Conservation (phyloP, 2,888 invertebrate species). For the Latheticus oryzae region DNA sequence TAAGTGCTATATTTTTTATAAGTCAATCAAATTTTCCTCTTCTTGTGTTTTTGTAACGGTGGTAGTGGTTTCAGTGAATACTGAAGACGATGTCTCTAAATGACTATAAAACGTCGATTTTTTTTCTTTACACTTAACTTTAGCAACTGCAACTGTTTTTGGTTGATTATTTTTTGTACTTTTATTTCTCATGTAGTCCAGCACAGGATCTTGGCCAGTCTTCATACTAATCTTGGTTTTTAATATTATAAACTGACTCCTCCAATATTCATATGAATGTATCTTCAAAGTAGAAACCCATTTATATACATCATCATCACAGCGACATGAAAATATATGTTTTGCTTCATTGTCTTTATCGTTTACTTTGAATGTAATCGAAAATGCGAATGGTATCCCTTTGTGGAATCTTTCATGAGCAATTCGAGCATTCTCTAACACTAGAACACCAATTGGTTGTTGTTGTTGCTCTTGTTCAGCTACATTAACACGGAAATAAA, state of each 20-base stretch:
- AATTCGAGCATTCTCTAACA: conserved; percentile 79
- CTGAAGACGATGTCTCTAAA: conserved; percentile 50
- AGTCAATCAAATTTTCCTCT: conserved; percentile 56
- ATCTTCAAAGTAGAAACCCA: conserved; percentile 77
- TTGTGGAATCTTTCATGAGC: conserved; percentile 74
- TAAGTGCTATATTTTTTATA: no score
- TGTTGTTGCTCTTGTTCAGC: conserved; percentile 60
- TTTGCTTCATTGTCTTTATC: conserved; percentile 69
- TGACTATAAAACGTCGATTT: conserved; percentile 61
- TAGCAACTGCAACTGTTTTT: conserved; percentile 51
- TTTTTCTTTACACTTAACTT: conserved; percentile 47
- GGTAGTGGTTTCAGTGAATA: conserved; percentile 47
- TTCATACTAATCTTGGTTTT: conserved; percentile 76
- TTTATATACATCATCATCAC: conserved; percentile 76
- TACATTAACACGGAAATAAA: conserved; percentile 79
- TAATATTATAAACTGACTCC: conserved; percentile 72
- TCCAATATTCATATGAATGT: conserved; percentile 79
- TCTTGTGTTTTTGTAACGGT: conserved; percentile 42
- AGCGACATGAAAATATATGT: conserved; percentile 77
- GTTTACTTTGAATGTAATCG: conserved; percentile 72
- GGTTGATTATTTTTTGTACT: conserved; percentile 27
- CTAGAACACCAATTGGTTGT: conserved; percentile 78
- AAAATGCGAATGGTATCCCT: conserved; percentile 80
- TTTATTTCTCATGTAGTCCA: conserved; percentile 60
- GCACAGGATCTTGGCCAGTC: conserved; percentile 72